Base-by-base conservation (phyloP, 2,113 vertebrate genomes). In the Misgurnus mizolepis region DNA sequence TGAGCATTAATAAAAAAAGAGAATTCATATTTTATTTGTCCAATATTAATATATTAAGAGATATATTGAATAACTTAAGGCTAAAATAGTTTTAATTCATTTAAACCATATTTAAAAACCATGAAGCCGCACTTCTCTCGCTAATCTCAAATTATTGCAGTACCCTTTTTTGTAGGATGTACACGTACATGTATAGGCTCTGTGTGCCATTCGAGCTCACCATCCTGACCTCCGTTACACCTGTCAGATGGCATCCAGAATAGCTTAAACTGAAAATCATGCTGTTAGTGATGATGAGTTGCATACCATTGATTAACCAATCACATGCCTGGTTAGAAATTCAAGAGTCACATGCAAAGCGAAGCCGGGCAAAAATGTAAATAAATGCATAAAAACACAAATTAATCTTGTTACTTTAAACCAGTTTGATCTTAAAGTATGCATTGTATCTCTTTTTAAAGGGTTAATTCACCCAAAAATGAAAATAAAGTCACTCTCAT, bases 201-300 rank as follows among this genome's bases (percentile, higher is more conserved):
- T 40, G 68, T 69, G 65, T 80, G 73, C 43, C 80, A 67, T 50
- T 47, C 14, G 41, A 67, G 62, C 22, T 15, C 69, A 58, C 10
- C 39, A 49, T 80, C 74, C 76, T 79, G 82, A 76, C 56, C 67
- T 67, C 47, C 56, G 43, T 73, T 83, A 67, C 56, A 78, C 56
- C 55, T n/a, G 41, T 41, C 27, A 18, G 41, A 62, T 50, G 55
- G 17, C 11, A 14, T 53, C 50, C 50, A 77, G 68, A 40, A 12
- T 4, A 22, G 17, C 67, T 27, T 64, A 61, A 67, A 81, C 12
- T 39, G 14, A 67, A 17, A 66, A 6, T 45, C 90, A 92, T 88
- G 92, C 91, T 71, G 86, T 92, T 91, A 92, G 79, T 70, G 27
- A 80, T 0, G 15, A 53, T 18, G 55, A 58, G 15, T 2, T 15